Evolutionary conservation across 2,113 vertebrate species (phyloP).

Genomic region (Psilopsiagon aurifrons): DNA sequence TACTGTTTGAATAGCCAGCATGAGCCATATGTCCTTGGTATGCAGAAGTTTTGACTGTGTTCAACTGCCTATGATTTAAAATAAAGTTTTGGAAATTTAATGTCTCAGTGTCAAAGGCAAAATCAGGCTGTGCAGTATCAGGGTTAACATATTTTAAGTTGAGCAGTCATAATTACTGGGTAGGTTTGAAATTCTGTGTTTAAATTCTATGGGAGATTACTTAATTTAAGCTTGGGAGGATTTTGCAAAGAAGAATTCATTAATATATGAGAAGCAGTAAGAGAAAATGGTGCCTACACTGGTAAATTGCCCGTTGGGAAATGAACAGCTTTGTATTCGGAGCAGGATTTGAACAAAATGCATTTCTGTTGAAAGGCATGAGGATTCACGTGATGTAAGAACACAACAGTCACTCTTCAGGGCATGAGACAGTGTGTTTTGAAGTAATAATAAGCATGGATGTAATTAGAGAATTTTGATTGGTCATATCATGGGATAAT

Average conservation of each 20-base stretch:
- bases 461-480: not conserved
- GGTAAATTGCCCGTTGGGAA: not conserved
- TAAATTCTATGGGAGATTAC: not conserved
- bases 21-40: not conserved
- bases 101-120: not conserved
- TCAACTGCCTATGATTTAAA: not conserved
- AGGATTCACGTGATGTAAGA: not conserved
- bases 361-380: not conserved
- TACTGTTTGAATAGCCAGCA: not conserved
- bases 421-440: not conserved
- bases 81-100: not conserved
- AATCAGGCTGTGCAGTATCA: not conserved
- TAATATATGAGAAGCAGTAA: not conserved
- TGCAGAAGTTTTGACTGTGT: not conserved
- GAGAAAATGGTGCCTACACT: not conserved
- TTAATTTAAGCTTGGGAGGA: not conserved
- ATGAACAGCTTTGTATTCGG: not conserved
- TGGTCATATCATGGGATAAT: not conserved
- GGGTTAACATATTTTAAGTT: not conserved
- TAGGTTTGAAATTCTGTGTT: not conserved
- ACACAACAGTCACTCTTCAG: not conserved
- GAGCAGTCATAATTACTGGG: not conserved
- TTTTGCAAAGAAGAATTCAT: not conserved
- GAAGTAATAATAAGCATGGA: not conserved
- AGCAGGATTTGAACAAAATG: not conserved